Evolutionary conservation across 2,113 vertebrate species (phyloP), one percentile per base, ranked within the genome.

Genomic region (Cranoglanis bouderius): DNA sequence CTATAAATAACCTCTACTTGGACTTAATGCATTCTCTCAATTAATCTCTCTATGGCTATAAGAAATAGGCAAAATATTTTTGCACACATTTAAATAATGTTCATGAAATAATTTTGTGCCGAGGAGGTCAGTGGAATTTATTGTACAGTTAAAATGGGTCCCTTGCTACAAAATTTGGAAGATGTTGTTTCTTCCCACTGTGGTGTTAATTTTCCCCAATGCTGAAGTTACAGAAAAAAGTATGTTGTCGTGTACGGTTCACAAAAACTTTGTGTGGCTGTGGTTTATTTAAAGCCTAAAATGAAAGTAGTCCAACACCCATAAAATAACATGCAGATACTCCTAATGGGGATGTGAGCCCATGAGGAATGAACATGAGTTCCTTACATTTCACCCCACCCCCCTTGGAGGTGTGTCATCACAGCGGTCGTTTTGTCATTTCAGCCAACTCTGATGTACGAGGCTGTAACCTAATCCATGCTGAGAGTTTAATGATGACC

Each of bases 381-480:
- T 12, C 5, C 40, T 1, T 26, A 40, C 51, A 55, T 32, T 24
- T 57, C 32, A 35, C 6, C 16, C n/a, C n/a, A 4, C 3, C 38
- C 32, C 7, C 1, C 29, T 24, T 43, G 38, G 75, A 32, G 81
- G 55, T 29, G 5, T n/a, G 75, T 78, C 43, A 81, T 61, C 35
- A 40, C 21, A 59, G 55, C 12, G 21, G 35, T 29, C 57, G 4
- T 43, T 43, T 40, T 61, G 81, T 29, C 21, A 16, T 83, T 38
- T 43, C 35, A 3, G 43, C 81, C 55, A 61, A 82, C 51, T 35
- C 16, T 83, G 81, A 83, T 61, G 57, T 83, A 16, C 43, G n/a
- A 70, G 43, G 8, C 10, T 85, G 84, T 85, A 72, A 85, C 29
- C 38, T 61, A 38, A 70, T 72, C 84, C 43, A 70, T 35, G 61